Evolutionary conservation across 2,797 vertebrate species (phyloP).

Genomic region (Diceros bicornis): DNA sequence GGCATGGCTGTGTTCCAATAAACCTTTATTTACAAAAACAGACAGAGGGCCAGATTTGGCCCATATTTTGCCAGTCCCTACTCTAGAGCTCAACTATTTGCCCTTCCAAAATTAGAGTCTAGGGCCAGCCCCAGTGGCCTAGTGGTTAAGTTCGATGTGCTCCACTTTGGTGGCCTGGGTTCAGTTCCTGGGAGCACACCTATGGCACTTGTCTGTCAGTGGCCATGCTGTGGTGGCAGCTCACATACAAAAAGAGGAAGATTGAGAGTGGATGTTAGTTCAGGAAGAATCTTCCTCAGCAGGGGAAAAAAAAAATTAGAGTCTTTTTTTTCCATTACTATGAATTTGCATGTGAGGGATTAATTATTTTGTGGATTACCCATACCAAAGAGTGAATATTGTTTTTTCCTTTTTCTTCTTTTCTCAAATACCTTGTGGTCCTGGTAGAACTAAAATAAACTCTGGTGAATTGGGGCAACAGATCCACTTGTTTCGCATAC

Average conservation of each 20-base stretch:
- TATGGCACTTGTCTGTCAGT: too few relatives aligned
- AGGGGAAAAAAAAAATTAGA: too few relatives aligned
- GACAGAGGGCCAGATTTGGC: background rate
- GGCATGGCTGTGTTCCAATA: background rate
- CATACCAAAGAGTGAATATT: background rate
- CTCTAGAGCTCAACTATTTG: background rate
- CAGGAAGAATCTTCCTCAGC: too few relatives aligned
- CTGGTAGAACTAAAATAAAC: background rate
- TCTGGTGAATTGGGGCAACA: background rate
- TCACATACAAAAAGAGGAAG: too few relatives aligned
- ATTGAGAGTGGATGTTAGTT: too few relatives aligned
- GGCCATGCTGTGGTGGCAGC: too few relatives aligned
- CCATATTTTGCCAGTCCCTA: background rate
- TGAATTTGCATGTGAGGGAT: background rate
- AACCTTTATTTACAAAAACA: slow-evolving; percentile 33
- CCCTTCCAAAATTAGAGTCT: background rate
- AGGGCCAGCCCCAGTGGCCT: too few relatives aligned
- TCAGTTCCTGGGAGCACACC: too few relatives aligned
- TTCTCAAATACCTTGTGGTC: background rate
- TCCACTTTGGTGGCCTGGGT: too few relatives aligned
- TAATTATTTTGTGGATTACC: background rate
- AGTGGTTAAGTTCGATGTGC: too few relatives aligned
- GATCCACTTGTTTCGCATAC: background rate
- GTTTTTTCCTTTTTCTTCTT: background rate
- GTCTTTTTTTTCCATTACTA: background rate